Base-by-base conservation (phyloP, 2,113 vertebrate genomes). In the Colossoma macropomum region DNA sequence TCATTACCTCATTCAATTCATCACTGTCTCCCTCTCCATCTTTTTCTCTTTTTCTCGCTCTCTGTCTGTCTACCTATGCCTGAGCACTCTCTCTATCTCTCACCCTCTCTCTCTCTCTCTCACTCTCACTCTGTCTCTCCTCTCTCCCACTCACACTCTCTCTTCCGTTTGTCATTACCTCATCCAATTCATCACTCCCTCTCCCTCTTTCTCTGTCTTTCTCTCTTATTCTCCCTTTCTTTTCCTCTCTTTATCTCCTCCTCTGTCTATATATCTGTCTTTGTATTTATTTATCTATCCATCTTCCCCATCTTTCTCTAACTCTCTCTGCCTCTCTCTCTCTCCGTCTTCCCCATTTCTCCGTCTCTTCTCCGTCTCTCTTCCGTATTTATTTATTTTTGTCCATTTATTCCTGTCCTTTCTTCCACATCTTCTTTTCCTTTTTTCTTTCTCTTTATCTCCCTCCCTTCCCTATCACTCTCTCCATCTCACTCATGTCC, bases 251-350 rank as follows among this genome's bases (percentile, higher is more conserved):
- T 21, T 28, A 28, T 17, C 32, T 75, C 28, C 68, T 34, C 23
- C 79, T 81, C 16, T 74, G 21, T 75, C 63, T 65, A 45, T 45
- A 4, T 38, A 38, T 50, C 15, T 50, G 1, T 50, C 48, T 50
- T 4, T 50, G 2, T 50, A 2, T 13, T 13, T 50, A 2, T 50
- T 13, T 50, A 8, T 50, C 48, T 13, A 8, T 50, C 48, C 10
- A 63, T 74, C 79, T 74, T 28, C 7, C n/a, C 48, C 25, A 32
- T 54, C 41, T 81, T 17, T 74, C 79, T 69, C 38, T 48, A n/a
- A 30, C 62, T 50, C 41, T 77, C 59, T 63, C 75, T 30, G 11
- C 62, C 56, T 41, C 56, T 76, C 54, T 62, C 21, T 76, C 54
- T 27, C 0, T 45, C 38, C 60, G 48, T 59, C 23, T 38, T 48